Percentiles rank a stretch among this genome's conserved stretches.
phyloP scores from a whole-genome alignment of 2,113 vertebrate species.

The Nothocercus nigrocapillus region DNA sequence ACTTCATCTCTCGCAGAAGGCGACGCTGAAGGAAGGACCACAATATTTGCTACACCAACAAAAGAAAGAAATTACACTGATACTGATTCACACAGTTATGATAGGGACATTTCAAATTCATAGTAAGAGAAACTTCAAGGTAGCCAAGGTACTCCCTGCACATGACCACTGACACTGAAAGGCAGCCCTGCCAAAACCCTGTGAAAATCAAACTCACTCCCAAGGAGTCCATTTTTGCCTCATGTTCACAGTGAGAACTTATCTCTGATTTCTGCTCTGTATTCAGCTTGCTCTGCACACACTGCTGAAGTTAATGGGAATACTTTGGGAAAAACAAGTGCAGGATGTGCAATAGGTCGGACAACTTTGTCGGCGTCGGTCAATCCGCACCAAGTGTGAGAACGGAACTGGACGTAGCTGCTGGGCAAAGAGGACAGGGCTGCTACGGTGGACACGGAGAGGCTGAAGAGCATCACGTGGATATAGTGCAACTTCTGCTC shows the following conservation, averaged over 20 bases:
- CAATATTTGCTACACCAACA: background rate
- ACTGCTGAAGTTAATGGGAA: background rate
- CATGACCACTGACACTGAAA: background rate
- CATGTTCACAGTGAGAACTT: background rate
- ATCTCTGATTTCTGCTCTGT: conserved; percentile 3
- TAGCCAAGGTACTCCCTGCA: background rate
- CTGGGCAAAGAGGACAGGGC: background rate
- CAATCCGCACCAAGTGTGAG: background rate
- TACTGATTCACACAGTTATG: background rate
- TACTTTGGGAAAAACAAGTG: background rate
- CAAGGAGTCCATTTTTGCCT: background rate
- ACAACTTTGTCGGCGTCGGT: background rate
- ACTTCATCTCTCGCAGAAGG: background rate
- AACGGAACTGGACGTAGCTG: background rate
- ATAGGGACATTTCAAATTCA: background rate
- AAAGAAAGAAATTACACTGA: background rate
- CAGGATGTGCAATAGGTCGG: background rate
- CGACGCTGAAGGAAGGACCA: background rate
- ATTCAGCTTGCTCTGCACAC: background rate
- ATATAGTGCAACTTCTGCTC: conserved; percentile 56
- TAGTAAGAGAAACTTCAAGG: background rate
- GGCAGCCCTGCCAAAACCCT: background rate
- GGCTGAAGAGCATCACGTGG: background rate
- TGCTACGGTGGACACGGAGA: background rate
- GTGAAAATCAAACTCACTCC: background rate